A percentile compares a stretch with the other conserved stretches of the same genome.
These are phyloP conservation scores for Monodelphis domestica DNA, from an alignment of 2,797 vertebrate genomes.

Conservation along the genomic window DNA sequence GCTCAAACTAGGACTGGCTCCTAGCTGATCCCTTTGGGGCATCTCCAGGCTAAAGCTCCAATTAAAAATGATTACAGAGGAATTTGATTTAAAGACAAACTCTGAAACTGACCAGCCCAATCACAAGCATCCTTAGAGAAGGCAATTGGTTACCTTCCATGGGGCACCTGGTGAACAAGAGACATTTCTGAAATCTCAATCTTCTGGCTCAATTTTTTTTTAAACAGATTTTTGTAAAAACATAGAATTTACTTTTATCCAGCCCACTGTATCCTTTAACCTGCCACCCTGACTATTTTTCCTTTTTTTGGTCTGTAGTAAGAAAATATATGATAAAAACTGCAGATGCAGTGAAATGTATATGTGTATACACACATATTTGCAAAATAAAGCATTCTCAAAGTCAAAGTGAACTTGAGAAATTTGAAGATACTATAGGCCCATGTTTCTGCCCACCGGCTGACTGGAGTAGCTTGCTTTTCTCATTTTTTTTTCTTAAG, in stretches of 20 bases:
- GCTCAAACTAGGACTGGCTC: slow-evolving; percentile 74
- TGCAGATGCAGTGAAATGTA: slow-evolving; percentile 82
- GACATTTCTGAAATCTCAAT: slow-evolving; percentile 57
- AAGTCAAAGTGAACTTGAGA: slow-evolving; percentile 51
- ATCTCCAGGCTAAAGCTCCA: slow-evolving; percentile 70
- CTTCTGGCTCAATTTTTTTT: slow-evolving; percentile 40
- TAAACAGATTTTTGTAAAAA: slow-evolving; percentile 56
- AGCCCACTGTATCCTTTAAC: not conserved
- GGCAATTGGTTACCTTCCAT: slow-evolving; percentile 86
- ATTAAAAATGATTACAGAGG: slow-evolving; percentile 76
- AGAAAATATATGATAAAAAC: slow-evolving; percentile 57
- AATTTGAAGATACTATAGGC: not conserved
- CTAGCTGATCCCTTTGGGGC: slow-evolving; percentile 66
- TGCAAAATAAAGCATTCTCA: slow-evolving; percentile 85
- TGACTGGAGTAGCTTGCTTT: not conserved
- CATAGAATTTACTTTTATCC: not conserved
- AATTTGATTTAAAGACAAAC: slow-evolving; percentile 79
- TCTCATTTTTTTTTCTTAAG: slow-evolving; percentile 39
- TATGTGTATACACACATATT: slow-evolving; percentile 84
- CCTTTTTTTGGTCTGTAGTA: slow-evolving; percentile 40
- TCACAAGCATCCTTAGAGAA: slow-evolving; percentile 85
- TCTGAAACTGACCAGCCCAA: slow-evolving; percentile 67
- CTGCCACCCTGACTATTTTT: not conserved
- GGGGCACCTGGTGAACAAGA: slow-evolving; percentile 56
- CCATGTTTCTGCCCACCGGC: slow-evolving; percentile 43